Conservation (phyloP, 1,140 invertebrate genomes). For the Atta colombica region DNA sequence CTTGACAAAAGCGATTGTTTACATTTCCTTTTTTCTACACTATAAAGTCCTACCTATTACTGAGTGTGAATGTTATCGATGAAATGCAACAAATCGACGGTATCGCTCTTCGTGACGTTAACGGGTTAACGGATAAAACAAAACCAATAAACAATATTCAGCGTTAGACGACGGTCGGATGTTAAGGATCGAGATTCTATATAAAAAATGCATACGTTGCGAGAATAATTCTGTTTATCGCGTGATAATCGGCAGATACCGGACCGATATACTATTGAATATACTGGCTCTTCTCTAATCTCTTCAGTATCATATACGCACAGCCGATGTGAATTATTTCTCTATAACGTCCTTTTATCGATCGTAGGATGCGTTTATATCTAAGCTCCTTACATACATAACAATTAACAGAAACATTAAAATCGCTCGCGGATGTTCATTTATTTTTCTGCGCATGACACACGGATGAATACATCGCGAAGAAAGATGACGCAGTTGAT, state of each 20-base stretch:
- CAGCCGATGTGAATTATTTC: conserved; percentile 14
- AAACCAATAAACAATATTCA: conserved; percentile 39
- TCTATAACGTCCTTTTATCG: conserved; percentile 5
- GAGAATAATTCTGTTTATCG: conserved; percentile 53
- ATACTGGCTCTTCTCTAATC: conserved; percentile 26
- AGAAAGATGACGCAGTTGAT: conserved; percentile 61
- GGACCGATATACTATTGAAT: background rate
- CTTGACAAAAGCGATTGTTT: conserved; percentile 42
- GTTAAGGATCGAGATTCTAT: conserved; percentile 38
- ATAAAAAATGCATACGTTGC: conserved; percentile 66
- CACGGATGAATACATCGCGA: conserved; percentile 58
- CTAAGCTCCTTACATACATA: conserved; percentile 1
- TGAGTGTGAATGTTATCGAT: conserved; percentile 59
- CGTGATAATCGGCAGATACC: conserved; percentile 13
- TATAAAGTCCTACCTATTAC: conserved; percentile 35
- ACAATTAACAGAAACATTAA: conserved; percentile 35
- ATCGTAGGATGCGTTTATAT: conserved; percentile 24
- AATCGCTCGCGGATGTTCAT: conserved; percentile 14
- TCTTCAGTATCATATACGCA: conserved; percentile 22
- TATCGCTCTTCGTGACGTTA: conserved; percentile 65
- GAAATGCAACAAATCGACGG: conserved; percentile 69
- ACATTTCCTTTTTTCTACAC: conserved; percentile 19
- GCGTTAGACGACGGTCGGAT: conserved; percentile 29
- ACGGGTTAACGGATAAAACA: conserved; percentile 49
- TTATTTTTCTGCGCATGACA: conserved; percentile 17